Base-by-base conservation (phyloP, 2,888 invertebrate species). In the Galerucella nymphaeae region DNA sequence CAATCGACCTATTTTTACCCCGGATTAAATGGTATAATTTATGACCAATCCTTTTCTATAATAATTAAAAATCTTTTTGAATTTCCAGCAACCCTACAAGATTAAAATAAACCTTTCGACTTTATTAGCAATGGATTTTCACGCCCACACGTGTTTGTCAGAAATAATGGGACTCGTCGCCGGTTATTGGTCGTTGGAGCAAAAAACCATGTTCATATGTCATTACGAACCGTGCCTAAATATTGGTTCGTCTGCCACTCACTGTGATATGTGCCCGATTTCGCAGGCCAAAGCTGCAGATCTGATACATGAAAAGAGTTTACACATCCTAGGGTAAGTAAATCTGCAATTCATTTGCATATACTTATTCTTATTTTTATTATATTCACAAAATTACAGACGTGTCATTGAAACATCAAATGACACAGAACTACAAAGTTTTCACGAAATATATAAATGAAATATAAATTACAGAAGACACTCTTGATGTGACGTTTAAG, bases 181-280 rank as follows among this genome's bases (percentile, higher is more conserved):
- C 16, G 93, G 93, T 4, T 81, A 81, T 66, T 88, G 87, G 84
- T 80, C 84, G 74, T 74, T 79, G 1, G 79, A 82, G 16, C 76
- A 80, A 14, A 83, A 85, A 58, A 82, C 82, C 38, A 82, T 91
- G 42, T 84, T 84, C 20, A 87, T 91, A 74, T 85, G 84, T 42
- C 86, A 87, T 70, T 93, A 93, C 82, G 87, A 90, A 16, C 90
- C 92, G 0, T 93, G 93, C 79, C 87, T 88, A 69, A 93, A 93
- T 76, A 88, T 91, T 20, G 88, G 89, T 38, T 90, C 90, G 68
- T 90, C 90, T 68, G 87, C 89, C 8, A 91, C 92, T 69, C 93
- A 93, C 86, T 94, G 94, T 84, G 94, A 94, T 79, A 93, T 94
- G 93, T 93, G 93, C 80, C 93, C 93, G 1, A 91, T 92, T 20